A percentile compares a stretch with the other conserved stretches of the same genome.
phyloP scores from a whole-genome alignment of 2,888 invertebrate genomes.

The Drosophila meridiana region DNA sequence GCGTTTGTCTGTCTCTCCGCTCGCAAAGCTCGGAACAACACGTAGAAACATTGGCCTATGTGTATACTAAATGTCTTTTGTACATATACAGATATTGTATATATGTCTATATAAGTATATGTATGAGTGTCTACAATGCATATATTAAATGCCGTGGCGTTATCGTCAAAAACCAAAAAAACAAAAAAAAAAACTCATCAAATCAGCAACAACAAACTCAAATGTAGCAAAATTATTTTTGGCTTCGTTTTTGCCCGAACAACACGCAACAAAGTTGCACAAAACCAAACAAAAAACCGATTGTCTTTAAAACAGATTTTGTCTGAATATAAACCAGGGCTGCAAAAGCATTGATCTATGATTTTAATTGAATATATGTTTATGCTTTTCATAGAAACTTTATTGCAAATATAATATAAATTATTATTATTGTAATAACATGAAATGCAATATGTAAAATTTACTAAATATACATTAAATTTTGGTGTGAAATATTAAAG shows the following conservation, averaged over 20 bases:
- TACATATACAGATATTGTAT: conserved; percentile 14
- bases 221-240: conserved; percentile 51
- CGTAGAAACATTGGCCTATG: conserved; percentile 49
- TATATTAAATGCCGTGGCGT: conserved; percentile 35
- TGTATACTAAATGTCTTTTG: conserved; percentile 18
- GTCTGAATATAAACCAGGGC: conserved; percentile 12
- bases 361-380: not conserved
- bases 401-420: not conserved
- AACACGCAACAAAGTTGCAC: conserved; percentile 42
- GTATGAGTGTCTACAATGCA: conserved; percentile 5
- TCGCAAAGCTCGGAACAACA: conserved; percentile 64
- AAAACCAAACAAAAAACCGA: conserved; percentile 14
- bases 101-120: conserved; percentile 5
- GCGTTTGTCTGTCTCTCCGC: conserved; percentile 48
- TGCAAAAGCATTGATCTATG: conserved; percentile 1
- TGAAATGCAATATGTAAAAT: too few relatives aligned
- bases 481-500: too few relatives aligned
- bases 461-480: too few relatives aligned
- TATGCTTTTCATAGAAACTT: not conserved
- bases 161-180: conserved; percentile 38
- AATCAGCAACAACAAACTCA: conserved; percentile 15
- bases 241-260: conserved; percentile 37
- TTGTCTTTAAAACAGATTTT: conserved; percentile 17
- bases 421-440: too few relatives aligned
- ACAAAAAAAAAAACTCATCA: conserved; percentile 21